phyloP scores from a whole-genome alignment of 2,113 vertebrate species.

The Sebastes fasciatus region DNA sequence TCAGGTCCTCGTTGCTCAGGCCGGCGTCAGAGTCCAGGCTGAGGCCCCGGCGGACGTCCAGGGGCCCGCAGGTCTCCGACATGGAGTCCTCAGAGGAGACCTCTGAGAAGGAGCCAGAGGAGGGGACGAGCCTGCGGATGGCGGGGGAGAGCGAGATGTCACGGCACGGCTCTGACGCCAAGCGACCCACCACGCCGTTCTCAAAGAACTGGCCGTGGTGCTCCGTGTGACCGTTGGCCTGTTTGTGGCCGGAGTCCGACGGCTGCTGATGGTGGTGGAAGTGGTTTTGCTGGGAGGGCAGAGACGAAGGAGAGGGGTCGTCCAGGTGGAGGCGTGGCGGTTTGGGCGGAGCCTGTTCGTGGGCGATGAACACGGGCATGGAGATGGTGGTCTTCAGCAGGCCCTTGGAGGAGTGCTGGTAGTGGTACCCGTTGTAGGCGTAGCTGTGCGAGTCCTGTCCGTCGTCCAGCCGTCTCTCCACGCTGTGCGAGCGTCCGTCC shows the following conservation, averaged over 20 bases:
- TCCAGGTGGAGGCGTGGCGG: slow-evolving; percentile 87
- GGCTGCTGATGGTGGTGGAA: slow-evolving; percentile 32
- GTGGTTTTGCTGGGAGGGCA: slow-evolving; percentile 36
- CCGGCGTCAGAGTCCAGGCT: slow-evolving; percentile 81
- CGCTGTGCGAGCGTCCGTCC: slow-evolving; percentile 72
- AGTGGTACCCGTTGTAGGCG: slow-evolving; percentile 69
- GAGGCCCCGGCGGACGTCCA: slow-evolving; percentile 74
- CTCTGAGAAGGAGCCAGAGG: slow-evolving; percentile 82
- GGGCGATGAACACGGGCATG: slow-evolving; percentile 82
- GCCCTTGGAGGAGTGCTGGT: slow-evolving; percentile 57
- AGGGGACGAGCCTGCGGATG: slow-evolving; percentile 76
- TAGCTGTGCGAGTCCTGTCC: slow-evolving; percentile 57
- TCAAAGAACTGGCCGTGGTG: slow-evolving; percentile 55
- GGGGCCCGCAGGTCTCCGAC: slow-evolving; percentile 75
- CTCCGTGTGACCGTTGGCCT: slow-evolving; percentile 13
- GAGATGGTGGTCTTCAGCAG: slow-evolving; percentile 85
- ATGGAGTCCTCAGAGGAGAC: slow-evolving; percentile 85
- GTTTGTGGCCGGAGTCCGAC: slow-evolving; percentile 15
- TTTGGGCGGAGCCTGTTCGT: slow-evolving; percentile 87
- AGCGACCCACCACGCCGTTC: slow-evolving; percentile 53
- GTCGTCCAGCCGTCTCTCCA: slow-evolving; percentile 62
- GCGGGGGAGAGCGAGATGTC: slow-evolving; percentile 77
- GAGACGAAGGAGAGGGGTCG: slow-evolving; percentile 54
- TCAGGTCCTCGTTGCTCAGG: slow-evolving; percentile 86
- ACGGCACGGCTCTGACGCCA: slow-evolving; percentile 65